phyloP scores from a whole-genome alignment of 2,113 vertebrate genomes.

The Rousettus leschenaultii region DNA sequence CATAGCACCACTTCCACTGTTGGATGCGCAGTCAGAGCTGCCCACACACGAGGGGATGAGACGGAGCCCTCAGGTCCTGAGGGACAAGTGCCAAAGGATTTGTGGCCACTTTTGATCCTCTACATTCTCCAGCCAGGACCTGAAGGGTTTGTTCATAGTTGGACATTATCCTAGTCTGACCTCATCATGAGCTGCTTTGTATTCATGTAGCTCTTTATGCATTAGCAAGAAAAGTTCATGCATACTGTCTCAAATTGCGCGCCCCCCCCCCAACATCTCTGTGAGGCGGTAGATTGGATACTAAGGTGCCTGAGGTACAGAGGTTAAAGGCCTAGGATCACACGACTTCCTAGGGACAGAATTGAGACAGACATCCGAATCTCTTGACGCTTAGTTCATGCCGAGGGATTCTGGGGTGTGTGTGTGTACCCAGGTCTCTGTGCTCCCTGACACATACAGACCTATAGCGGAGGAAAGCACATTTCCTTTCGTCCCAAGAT shows the following conservation, averaged over 20 bases:
- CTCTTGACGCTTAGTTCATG: background rate
- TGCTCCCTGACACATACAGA: background rate
- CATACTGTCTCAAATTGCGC: background rate
- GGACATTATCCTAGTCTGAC: background rate
- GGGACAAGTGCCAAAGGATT: background rate
- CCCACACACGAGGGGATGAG: background rate
- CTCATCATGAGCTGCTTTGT: background rate
- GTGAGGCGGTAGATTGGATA: background rate
- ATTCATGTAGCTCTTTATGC: background rate
- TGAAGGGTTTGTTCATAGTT: background rate
- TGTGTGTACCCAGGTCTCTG: background rate
- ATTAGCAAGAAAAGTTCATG: background rate
- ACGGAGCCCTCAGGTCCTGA: background rate
- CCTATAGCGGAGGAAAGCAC: background rate
- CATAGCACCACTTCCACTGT: background rate
- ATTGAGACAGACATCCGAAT: background rate
- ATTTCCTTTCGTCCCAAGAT: background rate
- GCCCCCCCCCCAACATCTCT: background rate
- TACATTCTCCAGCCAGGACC: background rate
- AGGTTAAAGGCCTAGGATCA: background rate
- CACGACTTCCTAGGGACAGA: background rate
- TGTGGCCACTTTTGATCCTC: background rate
- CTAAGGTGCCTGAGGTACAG: background rate
- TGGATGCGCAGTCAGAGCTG: background rate
- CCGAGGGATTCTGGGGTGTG: background rate